Evolutionary conservation across 2,888 invertebrate genomes (phyloP), one percentile per base, ranked within the genome.

Genomic region (Urechis unicinctus): DNA sequence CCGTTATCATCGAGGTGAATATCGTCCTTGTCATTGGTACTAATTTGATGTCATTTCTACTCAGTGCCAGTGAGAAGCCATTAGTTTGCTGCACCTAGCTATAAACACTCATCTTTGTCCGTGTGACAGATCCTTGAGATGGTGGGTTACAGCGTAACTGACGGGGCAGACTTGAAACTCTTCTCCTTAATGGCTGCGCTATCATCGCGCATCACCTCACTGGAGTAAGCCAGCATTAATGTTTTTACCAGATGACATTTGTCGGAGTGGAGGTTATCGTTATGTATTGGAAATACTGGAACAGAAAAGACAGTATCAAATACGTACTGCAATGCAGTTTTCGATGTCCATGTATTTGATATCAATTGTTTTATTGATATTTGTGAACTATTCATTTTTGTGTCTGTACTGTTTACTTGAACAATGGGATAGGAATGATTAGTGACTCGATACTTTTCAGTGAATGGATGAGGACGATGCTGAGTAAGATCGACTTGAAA

Each of bases 121-220:
- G 36, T 36, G 9, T 36, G 9, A 36, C 36, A 75, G 75, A 65
- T 75, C 9, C 59, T 74, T 50, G 74, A 75, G 57, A 46, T 72
- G 56, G 65, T 68, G 21, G 75, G 74, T 0, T 73, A 71, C 67
- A 69, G 65, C 17, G 58, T 71, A 3, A 62, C 64, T 13, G 58
- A 66, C 56, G 74, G 74, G 48, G 67, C 72, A 26, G 75, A 75
- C 56, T 67, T 70, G 58, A 71, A 72, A 56, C 59, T 73, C 50
- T 75, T 75, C 63, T 68, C 71, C 24, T 67, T 74, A 1, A 60
- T 75, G 29, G 73, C 72, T 48, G 75, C 74, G 21, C 63, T 75
- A n/a, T 74, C 74, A 5, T 70, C 71, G 48, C 64, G 65, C 55
- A 73, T 75, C 22, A 60, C 69, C 17, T 52, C 66, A 3, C 61